Evolutionary conservation across 2,888 invertebrate genomes (phyloP), one percentile per base, ranked within the genome.

Genomic region (Tetragonisca angustula): DNA sequence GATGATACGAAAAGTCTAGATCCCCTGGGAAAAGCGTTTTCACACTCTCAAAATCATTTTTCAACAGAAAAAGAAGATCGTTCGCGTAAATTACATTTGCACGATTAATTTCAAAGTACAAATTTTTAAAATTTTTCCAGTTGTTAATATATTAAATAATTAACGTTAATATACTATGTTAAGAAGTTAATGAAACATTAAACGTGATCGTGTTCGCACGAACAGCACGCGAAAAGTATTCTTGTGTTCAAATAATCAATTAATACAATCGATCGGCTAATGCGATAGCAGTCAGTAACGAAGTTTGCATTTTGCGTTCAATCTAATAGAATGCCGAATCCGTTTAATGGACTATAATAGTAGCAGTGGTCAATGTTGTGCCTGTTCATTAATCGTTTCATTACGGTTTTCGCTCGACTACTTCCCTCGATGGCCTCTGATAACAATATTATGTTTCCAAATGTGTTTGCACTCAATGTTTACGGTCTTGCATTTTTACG

Each of bases 331-430:
- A 27, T 49, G 17, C 13, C 5, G 11, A 5, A 11, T 0, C 0
- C 21, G n/a, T 56, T 77, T 56, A 71, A 71, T 77, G 54, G 17
- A 56, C 21, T 27, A 27, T 27, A 54, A 64, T 71, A 64, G 50
- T 49, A 17, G 21, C 54, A 17, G 49, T 27, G 52, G 62, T 62
- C 17, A 17, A 0, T 52, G n/a, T 52, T 54, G 27, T 21, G 2
- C 17, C 17, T 11, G 52, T 68, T 69, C 76, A 50, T 6, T 69
- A 36, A 69, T 69, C 43, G 36, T 64, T 27, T 71, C 64, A 49
- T 71, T 65, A 50, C 11, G 27, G 32, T 54, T 64, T 49, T 49
- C 54, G 64, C 13, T 27, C 24, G 54, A 13, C 21, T 49, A 71
- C n/a, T 19, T 27, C 15, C 2, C n/a, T 6, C 50, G 17, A 43